phyloP scores from a whole-genome alignment of 1,140 invertebrate species.

The Anadara kagoshimensis region DNA sequence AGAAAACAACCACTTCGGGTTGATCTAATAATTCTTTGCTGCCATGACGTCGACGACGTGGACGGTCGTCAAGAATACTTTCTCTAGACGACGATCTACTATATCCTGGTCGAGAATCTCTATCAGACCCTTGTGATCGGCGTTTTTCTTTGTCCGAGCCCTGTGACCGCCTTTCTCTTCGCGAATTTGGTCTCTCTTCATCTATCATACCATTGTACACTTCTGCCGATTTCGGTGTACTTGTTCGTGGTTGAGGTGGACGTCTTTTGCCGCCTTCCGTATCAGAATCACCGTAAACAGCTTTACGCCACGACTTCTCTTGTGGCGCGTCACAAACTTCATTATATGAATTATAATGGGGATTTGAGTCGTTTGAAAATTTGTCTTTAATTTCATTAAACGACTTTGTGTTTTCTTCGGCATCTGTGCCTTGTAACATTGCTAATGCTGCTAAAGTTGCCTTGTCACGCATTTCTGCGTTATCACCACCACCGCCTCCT shows the following conservation, averaged over 20 bases:
- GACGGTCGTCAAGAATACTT: constrained; percentile 62
- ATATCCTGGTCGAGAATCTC: constrained; percentile 37
- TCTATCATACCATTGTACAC: constrained; percentile 20
- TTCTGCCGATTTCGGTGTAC: constrained; percentile 54
- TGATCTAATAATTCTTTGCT: constrained; percentile 62
- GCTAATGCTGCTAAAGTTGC: constrained; percentile 44
- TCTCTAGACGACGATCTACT: constrained; percentile 62
- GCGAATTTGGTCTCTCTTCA: constrained; percentile 23
- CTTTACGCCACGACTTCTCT: constrained; percentile 65
- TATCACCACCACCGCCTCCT: constrained; percentile 40
- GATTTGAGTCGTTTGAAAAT: constrained; percentile 40
- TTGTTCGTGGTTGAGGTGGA: constrained; percentile 49
- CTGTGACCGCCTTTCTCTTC: constrained; percentile 30
- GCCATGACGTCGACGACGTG: constrained; percentile 46
- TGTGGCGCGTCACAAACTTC: constrained; percentile 49
- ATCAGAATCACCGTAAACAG: constrained; percentile 65
- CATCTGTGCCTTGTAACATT: constrained; percentile 37
- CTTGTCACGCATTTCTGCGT: constrained; percentile 38
- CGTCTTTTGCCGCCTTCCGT: constrained; percentile 37
- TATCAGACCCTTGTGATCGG: constrained; percentile 47
- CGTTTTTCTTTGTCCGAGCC: constrained; percentile 30
- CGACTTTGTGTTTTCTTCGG: constrained; percentile 40
- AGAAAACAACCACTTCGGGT: constrained; percentile 33
- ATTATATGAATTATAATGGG: constrained; percentile 39
- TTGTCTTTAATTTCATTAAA: constrained; percentile 64